Evolutionary conservation across 2,113 vertebrate genomes (phyloP), one percentile per base, ranked within the genome.

Genomic region (Catharus fuscescens): DNA sequence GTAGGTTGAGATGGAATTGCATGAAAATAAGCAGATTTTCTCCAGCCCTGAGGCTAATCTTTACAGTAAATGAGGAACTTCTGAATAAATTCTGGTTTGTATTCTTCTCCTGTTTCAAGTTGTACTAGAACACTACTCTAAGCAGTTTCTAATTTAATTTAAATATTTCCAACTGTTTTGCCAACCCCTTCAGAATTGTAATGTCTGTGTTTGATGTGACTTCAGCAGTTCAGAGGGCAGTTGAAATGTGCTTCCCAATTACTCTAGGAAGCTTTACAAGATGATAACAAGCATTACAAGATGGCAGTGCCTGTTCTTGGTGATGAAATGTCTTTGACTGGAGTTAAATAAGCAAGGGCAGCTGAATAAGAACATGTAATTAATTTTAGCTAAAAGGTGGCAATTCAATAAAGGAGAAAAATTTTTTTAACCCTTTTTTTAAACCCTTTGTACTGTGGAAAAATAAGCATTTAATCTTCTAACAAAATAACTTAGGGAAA

Each of bases 81-180:
- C 31, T 40, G 64, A 83, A 72, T 96, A 81, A 94, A 86, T 91
- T 80, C 45, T 16, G 16, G 78, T 94, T 93, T 97, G 45, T 93
- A 54, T 86, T 96, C 85, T 74, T 42, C 32, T 71, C 90, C 79
- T 44, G 61, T 96, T 96, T 96, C 71, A 62, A 65, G 69, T 62
- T 92, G 48, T 69, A 45, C 45, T 88, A 69, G 62, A 95, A 77
- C 11, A 14, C 5, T 56, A n/a, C 70, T 89, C 87, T 94, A 62
- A 78, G 96, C 72, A 90, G 81, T 89, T 96, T 95, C 52, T 83
- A 86, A 89, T 92, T 96, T 79, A 40, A 89, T 50, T 94, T 81
- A 92, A 91, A 69, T 94, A 80, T 96, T 53, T 97, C 90, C 92
- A 56, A 76, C 42, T 93, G 29, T 84, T 96, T 94, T 38, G 73